Percentiles rank a stretch among this genome's conserved stretches.
These are phyloP conservation scores for Collichthys lucidus DNA, from an alignment of 2,113 vertebrate genomes.

Conservation along the genomic window DNA sequence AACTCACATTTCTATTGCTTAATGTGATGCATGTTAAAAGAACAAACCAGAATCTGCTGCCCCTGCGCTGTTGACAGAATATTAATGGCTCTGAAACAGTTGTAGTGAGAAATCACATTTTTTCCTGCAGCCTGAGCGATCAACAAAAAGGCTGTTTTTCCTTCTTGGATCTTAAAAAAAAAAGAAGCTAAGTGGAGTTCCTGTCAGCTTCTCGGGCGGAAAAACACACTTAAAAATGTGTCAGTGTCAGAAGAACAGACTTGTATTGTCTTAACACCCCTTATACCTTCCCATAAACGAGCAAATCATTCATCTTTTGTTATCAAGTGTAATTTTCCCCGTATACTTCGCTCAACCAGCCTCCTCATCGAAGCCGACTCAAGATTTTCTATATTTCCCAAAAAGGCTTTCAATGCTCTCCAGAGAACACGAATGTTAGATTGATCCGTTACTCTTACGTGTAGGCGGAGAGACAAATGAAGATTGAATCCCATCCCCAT, in stretches of 20 bases:
- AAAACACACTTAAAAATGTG: conserved; percentile 26
- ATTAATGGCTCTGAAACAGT: conserved; percentile 44
- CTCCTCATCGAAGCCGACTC: neutral
- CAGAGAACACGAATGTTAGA: conserved; percentile 8
- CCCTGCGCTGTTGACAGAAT: conserved; percentile 51
- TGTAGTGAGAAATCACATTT: conserved; percentile 33
- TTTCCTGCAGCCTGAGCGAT: conserved; percentile 41
- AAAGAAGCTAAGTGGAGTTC: conserved; percentile 20
- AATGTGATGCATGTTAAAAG: conserved; percentile 69
- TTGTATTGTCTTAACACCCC: neutral
- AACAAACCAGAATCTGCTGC: conserved; percentile 54
- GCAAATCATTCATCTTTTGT: conserved; percentile 10
- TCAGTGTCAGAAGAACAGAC: conserved; percentile 25
- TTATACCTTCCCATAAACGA: conserved; percentile 5
- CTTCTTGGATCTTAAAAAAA: neutral
- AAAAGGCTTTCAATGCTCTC: neutral
- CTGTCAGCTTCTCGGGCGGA: conserved; percentile 26
- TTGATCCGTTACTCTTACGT: conserved; percentile 13
- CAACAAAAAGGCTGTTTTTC: conserved; percentile 24
- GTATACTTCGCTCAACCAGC: conserved; percentile 5
- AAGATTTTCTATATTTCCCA: conserved; percentile 1
- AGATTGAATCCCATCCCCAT: conserved; percentile 6
- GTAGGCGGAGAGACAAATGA: conserved; percentile 33
- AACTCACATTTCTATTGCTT: conserved; percentile 66
- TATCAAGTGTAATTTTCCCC: neutral